A percentile compares a stretch with the other conserved stretches of the same genome.
Conservation (phyloP, 1,140 invertebrate genomes). For the Drosophila paulistorum region DNA sequence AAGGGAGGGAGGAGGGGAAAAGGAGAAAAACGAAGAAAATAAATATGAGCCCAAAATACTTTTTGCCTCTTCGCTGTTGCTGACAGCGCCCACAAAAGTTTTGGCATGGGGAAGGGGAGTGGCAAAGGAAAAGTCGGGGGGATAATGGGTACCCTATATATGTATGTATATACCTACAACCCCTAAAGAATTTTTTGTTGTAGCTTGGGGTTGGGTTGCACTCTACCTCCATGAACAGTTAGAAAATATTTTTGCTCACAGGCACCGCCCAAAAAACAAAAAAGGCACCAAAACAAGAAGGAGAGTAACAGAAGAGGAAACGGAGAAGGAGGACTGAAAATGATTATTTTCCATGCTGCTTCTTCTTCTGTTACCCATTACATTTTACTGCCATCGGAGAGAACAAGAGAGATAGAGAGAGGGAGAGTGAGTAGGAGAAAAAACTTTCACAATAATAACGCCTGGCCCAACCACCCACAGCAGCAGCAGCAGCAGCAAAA, state of each 20-base stretch:
- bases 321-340: conserved; percentile 43
- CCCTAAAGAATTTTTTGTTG: conserved; percentile 12
- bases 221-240: conserved; percentile 37
- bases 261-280: conserved; percentile 69
- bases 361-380: conserved; percentile 60
- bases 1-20: not conserved
- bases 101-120: not conserved
- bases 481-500: conserved; percentile 23
- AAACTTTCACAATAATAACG: conserved; percentile 74
- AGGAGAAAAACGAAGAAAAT: conserved; percentile 28
- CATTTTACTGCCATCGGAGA: conserved; percentile 65
- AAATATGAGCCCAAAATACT: conserved; percentile 63
- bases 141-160: conserved; percentile 12
- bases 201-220: not conserved
- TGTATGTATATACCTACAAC: conserved; percentile 10
- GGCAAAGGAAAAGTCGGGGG: not conserved
- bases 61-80: conserved; percentile 32
- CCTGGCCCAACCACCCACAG: conserved; percentile 31
- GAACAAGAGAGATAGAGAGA: conserved; percentile 13
- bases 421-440: conserved; percentile 18
- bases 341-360: conserved; percentile 74
- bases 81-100: conserved; percentile 48
- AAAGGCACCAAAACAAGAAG: conserved; percentile 9
- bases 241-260: conserved; percentile 62
- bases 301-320: no score